phyloP scores from a whole-genome alignment of 2,113 vertebrate species.

The Eudyptes chrysolophus region DNA sequence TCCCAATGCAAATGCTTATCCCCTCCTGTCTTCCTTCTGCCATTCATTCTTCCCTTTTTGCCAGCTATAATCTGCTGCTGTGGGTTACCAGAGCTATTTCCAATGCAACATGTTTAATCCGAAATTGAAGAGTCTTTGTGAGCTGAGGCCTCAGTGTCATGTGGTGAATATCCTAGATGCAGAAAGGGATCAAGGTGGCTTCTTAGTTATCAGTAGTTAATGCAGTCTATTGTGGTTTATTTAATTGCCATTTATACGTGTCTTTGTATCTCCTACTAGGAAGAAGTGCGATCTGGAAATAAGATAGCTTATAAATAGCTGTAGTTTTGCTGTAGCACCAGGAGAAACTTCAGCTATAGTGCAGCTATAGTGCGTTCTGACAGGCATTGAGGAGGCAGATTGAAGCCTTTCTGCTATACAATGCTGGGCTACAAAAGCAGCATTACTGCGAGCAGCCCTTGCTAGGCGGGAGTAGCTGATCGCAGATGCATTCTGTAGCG shows the following conservation, averaged over 20 bases:
- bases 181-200: conserved; percentile 35
- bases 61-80: background rate
- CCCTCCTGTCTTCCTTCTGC: background rate
- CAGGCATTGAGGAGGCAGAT: conserved; percentile 21
- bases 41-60: background rate
- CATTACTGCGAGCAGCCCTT: background rate
- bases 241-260: background rate
- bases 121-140: conserved; percentile 57
- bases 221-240: conserved; percentile 17
- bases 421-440: conserved; percentile 39
- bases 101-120: conserved; percentile 21
- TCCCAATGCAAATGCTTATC: background rate
- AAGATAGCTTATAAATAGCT: background rate
- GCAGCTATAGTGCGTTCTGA: background rate
- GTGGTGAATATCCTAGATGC: background rate
- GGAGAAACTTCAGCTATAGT: background rate
- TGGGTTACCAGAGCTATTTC: conserved; percentile 1
- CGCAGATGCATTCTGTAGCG: background rate
- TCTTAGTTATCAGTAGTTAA: conserved; percentile 40
- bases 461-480: conserved; percentile 30
- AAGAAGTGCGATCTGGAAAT: background rate
- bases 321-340: background rate
- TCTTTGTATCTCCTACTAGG: background rate
- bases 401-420: conserved; percentile 16
- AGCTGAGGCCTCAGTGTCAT: background rate